Conservation (phyloP, 2,888 invertebrate species). For the Perithous albicinctus region DNA sequence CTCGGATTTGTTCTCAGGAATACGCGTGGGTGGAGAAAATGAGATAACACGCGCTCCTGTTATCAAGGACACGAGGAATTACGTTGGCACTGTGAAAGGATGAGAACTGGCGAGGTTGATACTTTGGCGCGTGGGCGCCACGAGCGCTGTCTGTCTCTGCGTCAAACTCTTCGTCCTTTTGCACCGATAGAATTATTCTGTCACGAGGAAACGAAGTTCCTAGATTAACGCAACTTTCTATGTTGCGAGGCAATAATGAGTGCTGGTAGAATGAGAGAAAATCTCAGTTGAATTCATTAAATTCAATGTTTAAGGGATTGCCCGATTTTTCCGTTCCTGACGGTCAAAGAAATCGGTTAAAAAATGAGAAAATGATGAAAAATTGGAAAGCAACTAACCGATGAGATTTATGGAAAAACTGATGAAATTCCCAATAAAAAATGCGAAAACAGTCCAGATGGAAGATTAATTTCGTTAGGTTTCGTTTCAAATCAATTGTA, state of each 20-base stretch:
- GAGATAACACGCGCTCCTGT: constrained; percentile 6
- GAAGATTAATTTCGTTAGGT: no score
- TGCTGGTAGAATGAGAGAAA: no score
- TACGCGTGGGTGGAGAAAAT: constrained; percentile 22
- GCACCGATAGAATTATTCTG: background rate
- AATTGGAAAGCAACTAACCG: no score
- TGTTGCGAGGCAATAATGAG: background rate
- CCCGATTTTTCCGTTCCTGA: no score
- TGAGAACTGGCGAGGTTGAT: background rate
- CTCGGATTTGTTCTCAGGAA: background rate
- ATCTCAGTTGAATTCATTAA: no score
- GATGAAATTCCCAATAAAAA: no score
- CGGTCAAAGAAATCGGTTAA: no score
- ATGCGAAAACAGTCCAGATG: no score
- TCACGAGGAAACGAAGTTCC: background rate
- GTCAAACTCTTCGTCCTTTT: background rate
- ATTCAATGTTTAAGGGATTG: no score
- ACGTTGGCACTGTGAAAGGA: background rate
- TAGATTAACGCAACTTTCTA: background rate
- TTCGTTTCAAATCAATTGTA: no score
- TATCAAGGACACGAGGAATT: constrained; percentile 20
- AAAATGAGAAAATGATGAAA: no score
- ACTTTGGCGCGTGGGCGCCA: constrained; percentile 1
- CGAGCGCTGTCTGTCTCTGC: background rate
- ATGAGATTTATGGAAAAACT: no score